Evolutionary conservation across 2,797 vertebrate species (phyloP).

Genomic region (Sorex maritimensis): DNA sequence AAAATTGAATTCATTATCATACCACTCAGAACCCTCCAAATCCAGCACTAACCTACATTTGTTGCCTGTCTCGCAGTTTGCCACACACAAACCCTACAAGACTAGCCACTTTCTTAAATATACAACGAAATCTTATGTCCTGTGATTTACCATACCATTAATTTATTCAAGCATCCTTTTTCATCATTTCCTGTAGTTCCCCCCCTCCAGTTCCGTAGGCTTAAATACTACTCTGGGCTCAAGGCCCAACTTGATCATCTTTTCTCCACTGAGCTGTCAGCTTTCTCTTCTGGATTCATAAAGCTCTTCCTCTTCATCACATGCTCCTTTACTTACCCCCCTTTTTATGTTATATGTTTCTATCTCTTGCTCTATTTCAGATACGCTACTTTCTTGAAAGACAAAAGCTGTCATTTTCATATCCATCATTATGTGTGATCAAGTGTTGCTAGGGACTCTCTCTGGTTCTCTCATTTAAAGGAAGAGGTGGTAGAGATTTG

Average conservation of each 20-base stretch:
- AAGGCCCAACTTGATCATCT: not conserved
- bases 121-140: not conserved
- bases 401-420: too few species aligned
- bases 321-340: not conserved
- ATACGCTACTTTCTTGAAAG: too few species aligned
- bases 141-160: not conserved
- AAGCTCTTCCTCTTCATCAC: not conserved
- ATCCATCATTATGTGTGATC: too few species aligned
- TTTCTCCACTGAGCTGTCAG: not conserved
- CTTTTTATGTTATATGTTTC: not conserved
- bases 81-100: not conserved
- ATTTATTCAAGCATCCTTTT: constrained; percentile 1
- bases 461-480: not conserved
- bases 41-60: not conserved
- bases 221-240: not conserved
- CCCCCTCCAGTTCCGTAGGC: not conserved
- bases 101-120: constrained; percentile 19
- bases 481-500: not conserved
- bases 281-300: not conserved
- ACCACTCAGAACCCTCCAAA: not conserved
- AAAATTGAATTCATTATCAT: not conserved
- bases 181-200: not conserved
- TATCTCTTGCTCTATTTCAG: not conserved
- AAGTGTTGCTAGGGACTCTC: too few species aligned
- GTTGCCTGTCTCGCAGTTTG: not conserved